Evolutionary conservation across 2,113 vertebrate species (phyloP).

Genomic region (Sceloporus tristichus): DNA sequence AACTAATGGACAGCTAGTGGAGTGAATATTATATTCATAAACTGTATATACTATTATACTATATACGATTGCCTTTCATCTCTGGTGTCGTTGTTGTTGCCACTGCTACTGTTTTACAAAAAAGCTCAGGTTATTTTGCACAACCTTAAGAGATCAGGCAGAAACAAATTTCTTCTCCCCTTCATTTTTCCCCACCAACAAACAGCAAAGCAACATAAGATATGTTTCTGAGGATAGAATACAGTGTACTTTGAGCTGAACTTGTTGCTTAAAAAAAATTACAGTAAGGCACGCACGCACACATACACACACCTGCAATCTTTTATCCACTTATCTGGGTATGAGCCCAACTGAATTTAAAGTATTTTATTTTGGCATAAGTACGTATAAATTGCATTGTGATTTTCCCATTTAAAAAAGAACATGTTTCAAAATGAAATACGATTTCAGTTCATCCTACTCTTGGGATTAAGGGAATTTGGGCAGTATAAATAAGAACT

Average conservation of each 20-base stretch:
- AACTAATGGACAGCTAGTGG: too few species aligned
- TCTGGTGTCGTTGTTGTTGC: not conserved
- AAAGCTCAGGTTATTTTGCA: not conserved
- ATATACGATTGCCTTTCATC: not conserved
- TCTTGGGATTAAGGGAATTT: not conserved
- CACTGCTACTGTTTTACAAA: not conserved
- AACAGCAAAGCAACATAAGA: not conserved
- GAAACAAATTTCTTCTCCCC: not conserved
- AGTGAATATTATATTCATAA: not conserved
- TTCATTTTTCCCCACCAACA: not conserved
- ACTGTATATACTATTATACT: not conserved
- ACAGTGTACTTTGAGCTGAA: not conserved
- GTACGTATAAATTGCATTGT: not conserved
- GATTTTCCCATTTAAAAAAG: not conserved
- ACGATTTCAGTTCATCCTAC: not conserved
- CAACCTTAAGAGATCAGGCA: not conserved
- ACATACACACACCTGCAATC: not conserved
- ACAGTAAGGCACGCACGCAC: too few species aligned
- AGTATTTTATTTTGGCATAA: not conserved
- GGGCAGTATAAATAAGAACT: not conserved
- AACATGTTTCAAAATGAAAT: not conserved
- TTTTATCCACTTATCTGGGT: not conserved
- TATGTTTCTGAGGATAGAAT: not conserved
- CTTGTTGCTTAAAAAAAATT: not conserved
- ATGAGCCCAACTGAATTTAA: not conserved